Evolutionary conservation across 2,888 invertebrate genomes (phyloP), one percentile per base, ranked within the genome.

Genomic region (Atrina japonica): DNA sequence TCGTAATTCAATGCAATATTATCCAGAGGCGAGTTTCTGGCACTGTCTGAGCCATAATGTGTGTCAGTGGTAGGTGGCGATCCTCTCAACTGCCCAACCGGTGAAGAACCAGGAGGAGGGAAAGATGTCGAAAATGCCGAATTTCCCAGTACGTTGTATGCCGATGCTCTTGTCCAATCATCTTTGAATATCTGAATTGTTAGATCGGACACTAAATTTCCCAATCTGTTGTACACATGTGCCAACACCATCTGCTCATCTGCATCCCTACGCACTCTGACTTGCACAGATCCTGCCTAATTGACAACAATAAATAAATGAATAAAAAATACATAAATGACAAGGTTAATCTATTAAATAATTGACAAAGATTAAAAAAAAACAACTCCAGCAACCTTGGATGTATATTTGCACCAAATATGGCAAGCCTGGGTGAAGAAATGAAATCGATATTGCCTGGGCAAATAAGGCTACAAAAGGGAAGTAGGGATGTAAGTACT

Each of bases 201-300:
- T 25, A 94, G 90, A 25, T 91, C 91, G 16, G 92, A 91, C 18
- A 93, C 92, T 29, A 93, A 88, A 67, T 91, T 91, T 25, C 92
- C 92, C 3, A 94, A 90, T 60, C 93, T 92, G 80, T 92, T 92
- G 78, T 92, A 92, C 18, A 94, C 92, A 79, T 92, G 92, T 6
- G 92, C 91, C 58, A 94, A 87, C 6, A 94, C 93, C 78, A 92
- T 84, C 86, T 93, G 93, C 83, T 93, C 93, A 84, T 93, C 92
- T 3, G 93, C 93, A 85, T 93, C 93, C 40, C 93, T 87, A 40
- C 93, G 87, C 3, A 94, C 92, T 25, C 93, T 88, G 2, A 93
- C 93, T 81, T 93, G 93, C 1, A 93, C 91, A 2, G 92, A 92
- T 27, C 93, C 93, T 73, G 92, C 92, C 92, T 93, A 35, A 11